Base-by-base conservation (phyloP, 2,113 vertebrate species). In the Colius striatus region DNA sequence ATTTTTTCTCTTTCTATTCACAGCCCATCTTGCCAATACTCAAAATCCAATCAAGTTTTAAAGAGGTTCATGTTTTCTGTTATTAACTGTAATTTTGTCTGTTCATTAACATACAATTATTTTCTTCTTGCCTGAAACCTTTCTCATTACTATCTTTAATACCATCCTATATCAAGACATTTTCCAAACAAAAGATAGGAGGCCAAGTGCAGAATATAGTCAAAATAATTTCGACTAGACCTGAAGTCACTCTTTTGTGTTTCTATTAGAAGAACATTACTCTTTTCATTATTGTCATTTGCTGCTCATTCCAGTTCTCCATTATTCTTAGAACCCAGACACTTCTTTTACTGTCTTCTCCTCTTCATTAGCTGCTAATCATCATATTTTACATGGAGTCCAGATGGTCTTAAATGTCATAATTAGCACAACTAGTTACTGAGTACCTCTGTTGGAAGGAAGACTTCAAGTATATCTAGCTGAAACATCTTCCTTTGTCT, bases 321-420 rank as follows among this genome's bases (percentile, higher is more conserved):
- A 3, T 92, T 92, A 84, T 86, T 82, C 51, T 70, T 70, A 38
- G 0, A 6, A n/a, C 74, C 19, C 48, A 58, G 57, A 54, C n/a
- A 77, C 43, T 86, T 70, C 50, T 29, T n/a, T 80, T 48, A 54
- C 36, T 76, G 51, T 66, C 11, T 87, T 88, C 51, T 79, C 7
- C 48, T n/a, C 12, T 66, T 94, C 51, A 73, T 80, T 93, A 95
- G 10, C 47, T 90, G 75, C n/a, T 86, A 94, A 78, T 89, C 65
- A 90, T 78, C 23, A 34, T 65, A 30, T 87, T 80, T 81, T 81
- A 75, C 5, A 1, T 29, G 62, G 20, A 75, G 13, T 29, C 20
- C 53, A 63, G 79, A 72, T 2, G 6, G 51, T 81, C 57, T 92
- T 84, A 91, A 91, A 81, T 77, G 45, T 17, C 43, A 12, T 89